Evolutionary conservation across 2,797 vertebrate genomes (phyloP), one percentile per base, ranked within the genome.

Genomic region (Poeciliopsis gracilis): DNA sequence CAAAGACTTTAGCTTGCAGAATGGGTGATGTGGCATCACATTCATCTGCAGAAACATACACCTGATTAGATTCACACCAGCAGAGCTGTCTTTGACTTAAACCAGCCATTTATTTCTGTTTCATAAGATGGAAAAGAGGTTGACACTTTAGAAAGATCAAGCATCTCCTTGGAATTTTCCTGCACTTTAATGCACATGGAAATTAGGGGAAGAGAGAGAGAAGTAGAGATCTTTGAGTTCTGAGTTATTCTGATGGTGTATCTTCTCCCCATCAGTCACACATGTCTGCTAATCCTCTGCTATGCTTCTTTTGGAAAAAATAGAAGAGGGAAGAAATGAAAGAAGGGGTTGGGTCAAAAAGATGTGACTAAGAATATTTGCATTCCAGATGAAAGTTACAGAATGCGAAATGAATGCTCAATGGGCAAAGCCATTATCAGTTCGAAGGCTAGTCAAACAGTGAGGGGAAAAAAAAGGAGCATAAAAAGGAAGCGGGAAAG

Each of bases 221-320:
- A 77, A 84, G 81, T 76, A 81, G 86, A 88, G 78, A 86, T 79
- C 79, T 82, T 76, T 63, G 46, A 84, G 86, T 84, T 84, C 81
- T 94, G 90, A 92, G 89, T 87, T 92, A 94, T 94, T 95, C 92
- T 93, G 90, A 95, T 93, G 90, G 89, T 74, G 84, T 92, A 91
- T 93, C 91, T 93, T 88, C 92, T 88, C 78, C 89, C 89, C 91
- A 95, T 95, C 95, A 95, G 93, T 94, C 93, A 94, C 72, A 82
- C 90, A 84, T 83, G 86, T 90, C 80, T 92, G 94, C 88, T 95
- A 95, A 96, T 95, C 94, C 93, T 92, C 89, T 75, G 79, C 89
- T 92, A 81, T 84, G 87, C 87, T 90, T 89, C 88, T 80, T 12
- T 80, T 74, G 76, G 38, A 77, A 70, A 79, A 81, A 51, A 72